Conservation (phyloP, 2,888 invertebrate species). For the Sinotaia quadrata region DNA sequence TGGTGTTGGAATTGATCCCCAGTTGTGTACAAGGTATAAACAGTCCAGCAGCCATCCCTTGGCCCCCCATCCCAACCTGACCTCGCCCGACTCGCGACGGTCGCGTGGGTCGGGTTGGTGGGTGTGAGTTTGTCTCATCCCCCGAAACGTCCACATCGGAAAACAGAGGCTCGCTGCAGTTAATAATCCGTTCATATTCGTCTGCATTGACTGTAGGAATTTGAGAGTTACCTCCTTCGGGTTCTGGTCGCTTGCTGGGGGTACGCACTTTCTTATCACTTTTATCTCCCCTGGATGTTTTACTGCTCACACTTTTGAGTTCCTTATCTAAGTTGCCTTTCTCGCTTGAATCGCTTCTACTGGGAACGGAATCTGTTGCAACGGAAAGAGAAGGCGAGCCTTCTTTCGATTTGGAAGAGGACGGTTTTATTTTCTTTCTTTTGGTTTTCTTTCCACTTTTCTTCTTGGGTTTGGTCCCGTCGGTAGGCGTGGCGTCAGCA, state of each 20-base stretch:
- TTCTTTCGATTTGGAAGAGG: constrained; percentile 27
- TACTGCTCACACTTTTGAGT: constrained; percentile 23
- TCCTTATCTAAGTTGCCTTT: not conserved
- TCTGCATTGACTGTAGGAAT: constrained; percentile 38
- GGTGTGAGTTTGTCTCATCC: constrained; percentile 25
- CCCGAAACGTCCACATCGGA: constrained; percentile 60
- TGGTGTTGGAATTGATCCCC: constrained; percentile 88
- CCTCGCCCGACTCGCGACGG: constrained; percentile 24
- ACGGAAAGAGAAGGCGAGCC: constrained; percentile 2
- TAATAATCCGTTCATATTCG: constrained; percentile 64
- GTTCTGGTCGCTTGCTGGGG: constrained; percentile 60
- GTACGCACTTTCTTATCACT: constrained; percentile 40
- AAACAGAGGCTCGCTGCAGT: constrained; percentile 64
- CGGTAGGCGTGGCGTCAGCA: constrained; percentile 32
- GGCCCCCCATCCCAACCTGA: not conserved
- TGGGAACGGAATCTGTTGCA: not conserved
- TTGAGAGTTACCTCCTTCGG: constrained; percentile 60
- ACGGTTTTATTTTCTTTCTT: constrained; percentile 49
- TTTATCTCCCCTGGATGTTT: constrained; percentile 19
- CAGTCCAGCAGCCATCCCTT: constrained; percentile 38
- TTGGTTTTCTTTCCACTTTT: constrained; percentile 43
- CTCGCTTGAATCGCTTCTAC: constrained; percentile 3
- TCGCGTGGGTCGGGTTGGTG: constrained; percentile 26
- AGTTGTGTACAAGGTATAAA: constrained; percentile 51
- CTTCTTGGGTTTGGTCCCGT: constrained; percentile 37